These are phyloP conservation scores for Actinia equina DNA, from an alignment of 64 coral and sea anemone species.

Conservation along the genomic window DNA sequence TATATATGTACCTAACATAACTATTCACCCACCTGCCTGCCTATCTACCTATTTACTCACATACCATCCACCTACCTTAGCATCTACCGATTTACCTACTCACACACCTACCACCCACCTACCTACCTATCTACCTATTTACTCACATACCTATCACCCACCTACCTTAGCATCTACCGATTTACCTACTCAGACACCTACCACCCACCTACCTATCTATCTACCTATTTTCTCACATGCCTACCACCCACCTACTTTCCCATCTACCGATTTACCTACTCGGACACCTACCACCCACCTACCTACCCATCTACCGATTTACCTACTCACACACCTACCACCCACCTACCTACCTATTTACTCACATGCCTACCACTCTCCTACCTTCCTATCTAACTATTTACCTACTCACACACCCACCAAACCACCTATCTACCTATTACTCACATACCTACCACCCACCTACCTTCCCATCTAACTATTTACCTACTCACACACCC, in stretches of 20 bases:
- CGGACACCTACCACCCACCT: background rate
- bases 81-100: background rate
- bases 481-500: background rate
- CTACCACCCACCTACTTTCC: background rate
- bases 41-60: background rate
- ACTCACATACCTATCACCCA: too few relatives aligned
- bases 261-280: too few relatives aligned
- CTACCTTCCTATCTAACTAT: background rate
- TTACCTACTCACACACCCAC: too few relatives aligned
- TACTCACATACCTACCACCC: too few relatives aligned
- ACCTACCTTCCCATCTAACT: background rate
- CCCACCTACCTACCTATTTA: background rate
- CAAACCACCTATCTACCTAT: too few relatives aligned
- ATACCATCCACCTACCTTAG: too few relatives aligned
- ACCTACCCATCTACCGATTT: background rate
- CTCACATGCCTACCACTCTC: background rate
- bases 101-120: too few relatives aligned
- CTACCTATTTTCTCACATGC: background rate
- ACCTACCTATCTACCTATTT: too few relatives aligned
- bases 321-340: background rate
- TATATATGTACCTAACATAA: background rate
- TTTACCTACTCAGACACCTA: too few relatives aligned
- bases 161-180: too few relatives aligned
- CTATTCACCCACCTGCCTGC: background rate
- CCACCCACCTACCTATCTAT: background rate